Conservation (phyloP, 1,140 invertebrate genomes). For the Thaumetopoea pityocampa region DNA sequence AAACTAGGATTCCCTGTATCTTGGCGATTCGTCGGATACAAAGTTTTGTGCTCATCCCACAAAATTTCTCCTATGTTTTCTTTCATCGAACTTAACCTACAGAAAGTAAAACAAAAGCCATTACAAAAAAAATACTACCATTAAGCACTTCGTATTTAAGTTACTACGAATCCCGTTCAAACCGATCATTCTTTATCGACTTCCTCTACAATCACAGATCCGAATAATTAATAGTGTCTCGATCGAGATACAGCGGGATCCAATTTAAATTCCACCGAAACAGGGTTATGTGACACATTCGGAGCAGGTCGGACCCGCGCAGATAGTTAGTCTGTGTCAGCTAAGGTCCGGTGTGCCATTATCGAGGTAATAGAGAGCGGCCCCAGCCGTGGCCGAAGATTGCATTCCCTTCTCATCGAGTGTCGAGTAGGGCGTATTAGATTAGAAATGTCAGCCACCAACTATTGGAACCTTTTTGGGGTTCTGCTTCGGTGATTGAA, state of each 20-base stretch:
- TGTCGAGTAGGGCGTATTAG: constrained; percentile 51
- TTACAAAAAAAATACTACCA: too few relatives aligned
- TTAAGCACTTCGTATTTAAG: too few relatives aligned
- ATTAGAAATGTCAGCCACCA: constrained; percentile 49
- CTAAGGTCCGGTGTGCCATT: constrained; percentile 34
- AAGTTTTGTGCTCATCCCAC: too few relatives aligned
- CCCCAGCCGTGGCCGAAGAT: constrained; percentile 54
- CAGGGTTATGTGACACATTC: constrained; percentile 25
- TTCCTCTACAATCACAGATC: constrained; percentile 14
- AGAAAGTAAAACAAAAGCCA: too few relatives aligned
- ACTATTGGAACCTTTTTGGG: constrained; percentile 45
- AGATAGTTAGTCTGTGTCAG: constrained; percentile 47
- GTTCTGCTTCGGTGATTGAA: constrained; percentile 20
- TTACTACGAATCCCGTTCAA: too few relatives aligned
- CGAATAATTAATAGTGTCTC: constrained; percentile 13
- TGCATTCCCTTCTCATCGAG: constrained; percentile 39
- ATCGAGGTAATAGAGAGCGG: constrained; percentile 38
- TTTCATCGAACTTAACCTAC: too few relatives aligned
- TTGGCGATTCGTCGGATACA: too few relatives aligned
- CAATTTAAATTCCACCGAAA: constrained; percentile 42
- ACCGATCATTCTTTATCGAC: too few relatives aligned
- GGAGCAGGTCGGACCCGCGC: constrained; percentile 40
- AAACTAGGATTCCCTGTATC: too few relatives aligned
- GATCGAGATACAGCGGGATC: constrained; percentile 10
- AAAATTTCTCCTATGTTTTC: too few relatives aligned